Percentiles rank a stretch among this genome's conserved stretches.
Conservation (phyloP, 2,888 invertebrate genomes). For the Tenthredo livida region DNA sequence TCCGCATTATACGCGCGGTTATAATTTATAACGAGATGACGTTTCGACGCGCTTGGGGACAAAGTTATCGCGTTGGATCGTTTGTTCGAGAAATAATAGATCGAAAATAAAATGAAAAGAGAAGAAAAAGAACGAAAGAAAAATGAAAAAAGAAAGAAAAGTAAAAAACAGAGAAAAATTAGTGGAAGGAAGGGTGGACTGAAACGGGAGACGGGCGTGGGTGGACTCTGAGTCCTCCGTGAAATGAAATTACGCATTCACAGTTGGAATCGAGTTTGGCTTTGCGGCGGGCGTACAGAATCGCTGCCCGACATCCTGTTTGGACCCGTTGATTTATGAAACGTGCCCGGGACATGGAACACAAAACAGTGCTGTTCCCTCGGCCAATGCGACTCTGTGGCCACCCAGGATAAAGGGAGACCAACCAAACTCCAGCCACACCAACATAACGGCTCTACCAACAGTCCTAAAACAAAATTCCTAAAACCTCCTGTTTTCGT, state of each 20-base stretch:
- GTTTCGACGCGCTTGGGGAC: neutral
- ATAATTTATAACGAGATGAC: slow-evolving; percentile 20
- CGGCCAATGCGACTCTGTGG: slow-evolving; percentile 31
- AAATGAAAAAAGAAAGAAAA: too few relatives aligned
- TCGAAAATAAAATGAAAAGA: neutral
- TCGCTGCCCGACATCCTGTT: slow-evolving; percentile 71
- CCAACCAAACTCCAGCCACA: slow-evolving; percentile 8
- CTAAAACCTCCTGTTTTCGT: neutral
- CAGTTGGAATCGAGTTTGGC: slow-evolving; percentile 68
- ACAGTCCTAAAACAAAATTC: slow-evolving; percentile 27
- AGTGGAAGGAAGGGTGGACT: slow-evolving; percentile 14
- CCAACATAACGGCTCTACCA: neutral
- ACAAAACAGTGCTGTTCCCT: slow-evolving; percentile 63
- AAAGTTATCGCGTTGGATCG: slow-evolving; percentile 13
- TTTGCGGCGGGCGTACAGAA: slow-evolving; percentile 50
- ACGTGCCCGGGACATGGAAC: slow-evolving; percentile 75
- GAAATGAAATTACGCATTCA: slow-evolving; percentile 53
- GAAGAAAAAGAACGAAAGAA: neutral
- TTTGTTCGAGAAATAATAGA: neutral
- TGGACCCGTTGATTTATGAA: slow-evolving; percentile 77
- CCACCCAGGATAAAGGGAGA: slow-evolving; percentile 39
- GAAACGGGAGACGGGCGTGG: neutral
- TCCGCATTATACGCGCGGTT: neutral
- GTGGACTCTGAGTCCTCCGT: slow-evolving; percentile 2
- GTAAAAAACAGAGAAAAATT: neutral